phyloP scores from a whole-genome alignment of 2,797 vertebrate genomes.

The Meriones psammophilus region DNA sequence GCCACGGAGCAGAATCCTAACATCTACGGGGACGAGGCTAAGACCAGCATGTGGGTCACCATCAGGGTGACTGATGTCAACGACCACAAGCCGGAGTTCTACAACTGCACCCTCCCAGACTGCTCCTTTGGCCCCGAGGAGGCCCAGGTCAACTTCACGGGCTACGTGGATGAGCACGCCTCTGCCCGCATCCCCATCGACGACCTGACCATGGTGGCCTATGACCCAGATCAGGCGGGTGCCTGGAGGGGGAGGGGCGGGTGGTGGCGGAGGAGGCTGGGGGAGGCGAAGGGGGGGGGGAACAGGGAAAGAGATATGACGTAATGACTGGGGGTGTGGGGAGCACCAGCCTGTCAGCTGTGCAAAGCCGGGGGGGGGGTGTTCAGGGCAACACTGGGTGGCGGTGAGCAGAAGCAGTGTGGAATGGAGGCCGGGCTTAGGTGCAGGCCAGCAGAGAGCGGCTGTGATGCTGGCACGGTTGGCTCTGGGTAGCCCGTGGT shows the following conservation, averaged over 20 bases:
- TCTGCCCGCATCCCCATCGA: slow-evolving; percentile 87
- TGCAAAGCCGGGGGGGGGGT: neutral
- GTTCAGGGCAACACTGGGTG: neutral
- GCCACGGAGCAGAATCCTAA: slow-evolving; percentile 89
- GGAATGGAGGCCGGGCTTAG: neutral
- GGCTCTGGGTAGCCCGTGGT: neutral
- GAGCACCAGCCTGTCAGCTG: neutral
- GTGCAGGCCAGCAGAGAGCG: no score
- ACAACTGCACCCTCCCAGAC: slow-evolving; percentile 86
- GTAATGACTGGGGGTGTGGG: no score
- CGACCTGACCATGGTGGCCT: slow-evolving; percentile 90
- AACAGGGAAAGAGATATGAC: neutral
- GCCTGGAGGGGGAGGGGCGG: no score
- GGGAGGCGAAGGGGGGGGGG: neutral
- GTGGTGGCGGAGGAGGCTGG: no score
- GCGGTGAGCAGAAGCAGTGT: neutral
- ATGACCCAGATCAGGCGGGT: slow-evolving; percentile 92
- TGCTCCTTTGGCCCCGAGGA: slow-evolving; percentile 87
- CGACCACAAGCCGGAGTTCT: slow-evolving; percentile 94
- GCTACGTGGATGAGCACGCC: slow-evolving; percentile 91
- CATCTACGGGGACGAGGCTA: slow-evolving; percentile 86
- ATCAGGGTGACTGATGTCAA: slow-evolving; percentile 92
- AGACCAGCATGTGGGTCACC: slow-evolving; percentile 84
- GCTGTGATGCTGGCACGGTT: neutral
- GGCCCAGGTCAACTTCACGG: slow-evolving; percentile 86